A percentile compares a stretch with the other conserved stretches of the same genome.
phyloP scores from a whole-genome alignment of 2,797 vertebrate genomes.

The Lacerta viridis region DNA sequence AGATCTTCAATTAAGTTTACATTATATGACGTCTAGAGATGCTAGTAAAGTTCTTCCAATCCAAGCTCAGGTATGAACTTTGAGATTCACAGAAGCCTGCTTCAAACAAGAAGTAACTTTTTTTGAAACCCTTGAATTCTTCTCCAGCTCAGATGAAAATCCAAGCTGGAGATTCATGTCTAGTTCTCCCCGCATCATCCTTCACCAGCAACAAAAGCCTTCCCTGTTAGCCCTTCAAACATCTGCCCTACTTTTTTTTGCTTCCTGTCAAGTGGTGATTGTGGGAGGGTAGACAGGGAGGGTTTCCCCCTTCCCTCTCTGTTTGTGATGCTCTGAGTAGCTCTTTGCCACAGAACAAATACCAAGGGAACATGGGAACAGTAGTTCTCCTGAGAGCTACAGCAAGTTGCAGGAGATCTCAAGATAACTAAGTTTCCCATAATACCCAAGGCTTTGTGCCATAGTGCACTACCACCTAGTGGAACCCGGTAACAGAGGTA shows the following conservation, averaged over 20 bases:
- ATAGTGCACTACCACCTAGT: too few relatives aligned
- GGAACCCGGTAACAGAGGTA: too few relatives aligned
- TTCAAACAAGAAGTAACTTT: not conserved
- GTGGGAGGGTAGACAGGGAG: not conserved
- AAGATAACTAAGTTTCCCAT: too few relatives aligned
- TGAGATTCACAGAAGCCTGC: not conserved
- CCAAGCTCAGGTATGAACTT: not conserved
- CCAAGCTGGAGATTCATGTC: not conserved
- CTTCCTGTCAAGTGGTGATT: not conserved
- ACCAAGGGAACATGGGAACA: too few relatives aligned
- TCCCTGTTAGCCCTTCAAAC: not conserved
- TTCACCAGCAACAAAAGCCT: not conserved
- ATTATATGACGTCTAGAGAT: not conserved
- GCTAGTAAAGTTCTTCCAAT: not conserved
- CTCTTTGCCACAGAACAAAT: too few relatives aligned
- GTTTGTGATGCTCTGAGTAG: not conserved
- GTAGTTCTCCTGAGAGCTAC: too few relatives aligned
- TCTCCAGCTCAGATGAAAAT: not conserved
- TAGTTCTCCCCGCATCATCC: not conserved
- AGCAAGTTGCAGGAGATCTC: too few relatives aligned
- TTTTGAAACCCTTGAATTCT: too few relatives aligned
- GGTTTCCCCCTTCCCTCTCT: too few relatives aligned
- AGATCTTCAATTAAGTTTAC: not conserved
- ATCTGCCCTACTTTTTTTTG: not conserved
- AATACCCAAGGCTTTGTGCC: too few relatives aligned